Conservation (phyloP, 1,140 invertebrate genomes). For the Hermetia illucens region DNA sequence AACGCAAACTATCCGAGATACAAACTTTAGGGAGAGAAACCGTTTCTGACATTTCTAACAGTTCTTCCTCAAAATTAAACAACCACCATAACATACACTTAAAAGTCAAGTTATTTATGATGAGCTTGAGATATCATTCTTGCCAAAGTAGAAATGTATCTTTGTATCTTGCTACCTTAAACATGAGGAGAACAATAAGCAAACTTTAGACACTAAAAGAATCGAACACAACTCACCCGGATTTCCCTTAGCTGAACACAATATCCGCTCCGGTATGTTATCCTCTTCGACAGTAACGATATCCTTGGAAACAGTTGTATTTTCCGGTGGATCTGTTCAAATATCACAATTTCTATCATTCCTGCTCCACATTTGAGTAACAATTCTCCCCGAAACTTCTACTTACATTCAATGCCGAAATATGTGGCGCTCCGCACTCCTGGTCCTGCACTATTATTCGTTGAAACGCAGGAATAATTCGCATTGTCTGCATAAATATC, state of each 20-base stretch:
- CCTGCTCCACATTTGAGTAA: not conserved
- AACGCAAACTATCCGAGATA: no score
- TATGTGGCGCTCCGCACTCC: conserved; percentile 65
- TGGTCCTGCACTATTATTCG: conserved; percentile 50
- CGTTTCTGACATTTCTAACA: no score
- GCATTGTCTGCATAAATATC: conserved; percentile 62
- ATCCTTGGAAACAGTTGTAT: conserved; percentile 57
- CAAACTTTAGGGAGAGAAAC: no score
- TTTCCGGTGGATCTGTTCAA: conserved; percentile 68
- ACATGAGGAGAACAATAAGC: no score
- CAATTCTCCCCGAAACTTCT: not conserved
- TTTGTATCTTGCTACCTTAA: no score
- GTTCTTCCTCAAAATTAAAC: no score
- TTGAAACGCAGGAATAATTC: conserved; percentile 72
- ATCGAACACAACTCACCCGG: conserved; percentile 36
- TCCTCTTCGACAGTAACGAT: conserved; percentile 63
- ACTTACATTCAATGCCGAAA: conserved; percentile 81
- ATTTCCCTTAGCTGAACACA: conserved; percentile 59
- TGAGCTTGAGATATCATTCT: no score
- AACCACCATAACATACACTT: no score
- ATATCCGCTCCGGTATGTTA: conserved; percentile 55
- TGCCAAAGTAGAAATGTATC: no score
- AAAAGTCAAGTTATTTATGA: no score
- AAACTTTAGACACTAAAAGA: no score
- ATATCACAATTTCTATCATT: conserved; percentile 5